These are phyloP conservation scores for Pseudopleuronectes americanus DNA, from an alignment of 2,797 vertebrate species.

Conservation along the genomic window DNA sequence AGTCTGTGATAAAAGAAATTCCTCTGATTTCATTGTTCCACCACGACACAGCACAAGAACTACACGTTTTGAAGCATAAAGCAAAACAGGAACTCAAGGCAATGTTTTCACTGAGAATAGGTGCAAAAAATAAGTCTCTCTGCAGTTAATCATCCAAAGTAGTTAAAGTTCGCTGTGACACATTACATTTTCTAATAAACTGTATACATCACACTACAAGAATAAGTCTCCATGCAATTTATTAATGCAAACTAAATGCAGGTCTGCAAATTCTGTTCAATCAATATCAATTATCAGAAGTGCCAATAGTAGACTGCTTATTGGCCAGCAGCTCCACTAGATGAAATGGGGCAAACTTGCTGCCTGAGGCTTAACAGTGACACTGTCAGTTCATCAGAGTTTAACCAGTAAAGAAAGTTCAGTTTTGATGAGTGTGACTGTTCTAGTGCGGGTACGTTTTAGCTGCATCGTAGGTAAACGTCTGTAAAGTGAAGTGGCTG, in stretches of 20 bases:
- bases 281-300: constrained; percentile 1
- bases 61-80: constrained; percentile 50
- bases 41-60: constrained; percentile 53
- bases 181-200: too few species aligned
- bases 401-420: neutral
- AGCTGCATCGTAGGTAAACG: neutral
- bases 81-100: constrained; percentile 29
- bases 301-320: neutral
- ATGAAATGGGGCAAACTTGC: constrained; percentile 22
- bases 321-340: neutral
- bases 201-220: neutral
- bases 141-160: neutral
- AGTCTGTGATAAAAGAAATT: constrained; percentile 83
- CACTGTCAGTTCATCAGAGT: neutral
- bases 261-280: neutral
- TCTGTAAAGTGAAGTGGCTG: neutral
- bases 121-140: constrained; percentile 5
- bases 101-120: constrained; percentile 20
- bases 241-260: constrained; percentile 11
- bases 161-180: neutral
- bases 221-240: neutral
- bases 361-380: neutral
- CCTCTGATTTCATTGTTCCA: constrained; percentile 78
- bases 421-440: constrained; percentile 1
- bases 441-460: neutral